Evolutionary conservation across 2,888 invertebrate genomes (phyloP).

Genomic region (Pristionchus maxplancki): DNA sequence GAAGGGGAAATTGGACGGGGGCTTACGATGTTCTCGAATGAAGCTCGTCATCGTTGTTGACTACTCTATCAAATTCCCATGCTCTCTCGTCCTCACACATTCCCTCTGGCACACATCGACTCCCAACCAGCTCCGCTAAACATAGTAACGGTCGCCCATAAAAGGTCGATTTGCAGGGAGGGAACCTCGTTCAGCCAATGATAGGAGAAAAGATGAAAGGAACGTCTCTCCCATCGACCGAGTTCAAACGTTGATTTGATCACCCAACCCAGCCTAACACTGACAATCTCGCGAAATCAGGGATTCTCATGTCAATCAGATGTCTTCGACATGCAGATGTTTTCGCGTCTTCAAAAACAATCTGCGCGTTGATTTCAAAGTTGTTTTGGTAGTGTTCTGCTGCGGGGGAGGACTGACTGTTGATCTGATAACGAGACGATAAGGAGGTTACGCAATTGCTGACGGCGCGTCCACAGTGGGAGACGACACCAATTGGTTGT

Average conservation of each 20-base stretch:
- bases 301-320: slow-evolving; percentile 22
- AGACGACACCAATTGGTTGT: neutral
- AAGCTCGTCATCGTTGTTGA: slow-evolving; percentile 21
- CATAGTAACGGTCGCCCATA: slow-evolving; percentile 21
- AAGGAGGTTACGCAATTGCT: slow-evolving; percentile 18
- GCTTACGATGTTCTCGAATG: slow-evolving; percentile 19
- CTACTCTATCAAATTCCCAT: neutral
- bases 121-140: neutral
- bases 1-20: neutral
- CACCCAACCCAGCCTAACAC: slow-evolving; percentile 17
- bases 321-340: neutral
- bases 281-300: neutral
- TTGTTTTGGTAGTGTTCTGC: neutral
- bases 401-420: slow-evolving; percentile 6
- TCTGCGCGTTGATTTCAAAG: neutral
- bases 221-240: slow-evolving; percentile 10
- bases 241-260: slow-evolving; percentile 39
- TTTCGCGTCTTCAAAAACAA: neutral
- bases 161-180: slow-evolving; percentile 39
- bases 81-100: neutral
- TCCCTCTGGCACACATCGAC: neutral
- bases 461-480: too few species aligned
- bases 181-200: slow-evolving; percentile 32
- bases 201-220: slow-evolving; percentile 37
- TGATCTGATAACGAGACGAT: slow-evolving; percentile 36